A percentile compares a stretch with the other conserved stretches of the same genome.
These are phyloP conservation scores for Elysia crispata DNA, from an alignment of 2,888 invertebrate species.

Conservation along the genomic window DNA sequence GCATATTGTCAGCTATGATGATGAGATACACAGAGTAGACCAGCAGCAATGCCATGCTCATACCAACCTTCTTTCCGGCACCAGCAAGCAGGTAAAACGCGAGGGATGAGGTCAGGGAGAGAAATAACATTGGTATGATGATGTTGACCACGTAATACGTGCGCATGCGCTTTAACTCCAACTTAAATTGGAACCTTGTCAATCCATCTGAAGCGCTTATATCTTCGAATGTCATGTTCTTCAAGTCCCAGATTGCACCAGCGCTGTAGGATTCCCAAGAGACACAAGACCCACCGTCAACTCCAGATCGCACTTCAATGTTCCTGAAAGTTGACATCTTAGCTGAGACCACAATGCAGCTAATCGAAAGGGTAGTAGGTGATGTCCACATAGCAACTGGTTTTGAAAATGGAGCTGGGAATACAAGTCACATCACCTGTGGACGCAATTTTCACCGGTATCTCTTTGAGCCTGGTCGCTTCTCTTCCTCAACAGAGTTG, in stretches of 20 bases:
- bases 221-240: too few relatives aligned
- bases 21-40: conserved; percentile 57
- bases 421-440: conserved; percentile 39
- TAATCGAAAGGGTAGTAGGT: conserved; percentile 49
- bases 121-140: conserved; percentile 44
- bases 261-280: too few relatives aligned
- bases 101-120: conserved; percentile 53
- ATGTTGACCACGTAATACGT: conserved; percentile 51
- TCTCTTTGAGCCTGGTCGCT: too few relatives aligned
- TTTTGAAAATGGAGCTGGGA: conserved; percentile 38
- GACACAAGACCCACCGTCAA: too few relatives aligned
- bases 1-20: conserved; percentile 55
- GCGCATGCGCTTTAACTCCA: conserved; percentile 43
- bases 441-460: conserved; percentile 14
- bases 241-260: too few relatives aligned
- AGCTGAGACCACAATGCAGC: not conserved
- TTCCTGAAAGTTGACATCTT: too few relatives aligned
- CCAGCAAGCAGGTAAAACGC: conserved; percentile 55
- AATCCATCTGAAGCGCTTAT: too few relatives aligned
- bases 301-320: too few relatives aligned
- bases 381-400: conserved; percentile 50
- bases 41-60: conserved; percentile 56
- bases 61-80: conserved; percentile 56
- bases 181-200: conserved; percentile 9
- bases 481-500: conserved; percentile 35